Percentiles rank a stretch among this genome's conserved stretches.
phyloP scores from a whole-genome alignment of 2,888 invertebrate genomes.

The Pristionchus exspectatus region DNA sequence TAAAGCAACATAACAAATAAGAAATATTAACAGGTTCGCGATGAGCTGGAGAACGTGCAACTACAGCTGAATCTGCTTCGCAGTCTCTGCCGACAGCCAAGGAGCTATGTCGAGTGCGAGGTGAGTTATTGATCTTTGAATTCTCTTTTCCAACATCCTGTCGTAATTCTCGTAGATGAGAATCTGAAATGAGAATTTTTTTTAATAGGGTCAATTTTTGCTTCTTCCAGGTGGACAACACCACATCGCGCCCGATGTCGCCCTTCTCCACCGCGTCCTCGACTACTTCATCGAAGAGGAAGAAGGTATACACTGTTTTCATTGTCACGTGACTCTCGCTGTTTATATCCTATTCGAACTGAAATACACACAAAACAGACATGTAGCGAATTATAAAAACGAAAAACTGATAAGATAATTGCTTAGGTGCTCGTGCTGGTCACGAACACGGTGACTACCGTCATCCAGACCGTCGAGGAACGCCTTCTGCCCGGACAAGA shows the following conservation, averaged over 20 bases:
- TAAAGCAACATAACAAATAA: neutral
- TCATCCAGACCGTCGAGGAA: constrained; percentile 75
- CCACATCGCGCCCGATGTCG: constrained; percentile 44
- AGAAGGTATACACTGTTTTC: constrained; percentile 14
- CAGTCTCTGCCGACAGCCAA: constrained; percentile 65
- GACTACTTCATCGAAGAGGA: constrained; percentile 42
- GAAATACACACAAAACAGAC: neutral
- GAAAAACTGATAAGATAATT: no score
- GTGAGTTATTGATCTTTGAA: constrained; percentile 43
- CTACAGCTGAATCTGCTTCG: constrained; percentile 70
- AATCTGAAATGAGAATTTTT: no score
- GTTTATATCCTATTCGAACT: no score
- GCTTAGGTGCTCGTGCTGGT: constrained; percentile 69
- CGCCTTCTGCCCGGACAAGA: constrained; percentile 58
- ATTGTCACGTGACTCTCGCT: no score
- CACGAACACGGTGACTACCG: constrained; percentile 75
- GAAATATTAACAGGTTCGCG: constrained; percentile 32
- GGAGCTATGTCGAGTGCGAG: constrained; percentile 69
- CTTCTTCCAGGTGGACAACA: constrained; percentile 51
- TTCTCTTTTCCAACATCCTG: no score
- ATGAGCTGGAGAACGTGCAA: constrained; percentile 68
- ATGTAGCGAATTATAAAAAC: neutral
- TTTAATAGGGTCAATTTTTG: no score
- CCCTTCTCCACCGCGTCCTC: constrained; percentile 46
- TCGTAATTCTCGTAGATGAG: no score